Evolutionary conservation across 2,113 vertebrate species (phyloP).

Genomic region (Thalassoma bifasciatum): DNA sequence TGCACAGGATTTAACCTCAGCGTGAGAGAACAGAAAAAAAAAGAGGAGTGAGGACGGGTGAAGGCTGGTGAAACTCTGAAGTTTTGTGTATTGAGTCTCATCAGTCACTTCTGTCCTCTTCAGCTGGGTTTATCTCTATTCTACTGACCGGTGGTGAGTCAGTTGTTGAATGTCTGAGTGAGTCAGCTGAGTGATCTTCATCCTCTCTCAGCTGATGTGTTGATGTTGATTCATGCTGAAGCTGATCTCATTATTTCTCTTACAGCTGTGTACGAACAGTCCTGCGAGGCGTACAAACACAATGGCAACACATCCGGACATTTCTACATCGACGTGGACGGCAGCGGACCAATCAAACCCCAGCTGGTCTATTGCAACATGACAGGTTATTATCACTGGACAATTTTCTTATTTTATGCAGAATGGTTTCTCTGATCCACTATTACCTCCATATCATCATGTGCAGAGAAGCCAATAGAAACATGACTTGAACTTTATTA

Average conservation of each 20-base stretch:
- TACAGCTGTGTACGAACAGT: constrained; percentile 84
- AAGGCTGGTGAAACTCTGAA: constrained; percentile 19
- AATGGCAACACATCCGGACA: constrained; percentile 86
- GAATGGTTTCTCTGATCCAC: not conserved
- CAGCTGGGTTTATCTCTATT: constrained; percentile 11
- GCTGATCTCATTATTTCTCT: constrained; percentile 36
- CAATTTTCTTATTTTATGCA: not conserved
- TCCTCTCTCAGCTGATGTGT: not conserved
- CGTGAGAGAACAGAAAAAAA: not conserved
- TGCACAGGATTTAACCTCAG: constrained; percentile 5
- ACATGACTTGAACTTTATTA: too few species aligned
- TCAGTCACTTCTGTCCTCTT: constrained; percentile 18
- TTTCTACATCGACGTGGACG: constrained; percentile 89
- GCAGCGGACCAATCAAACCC: constrained; percentile 86
- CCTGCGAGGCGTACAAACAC: constrained; percentile 91
- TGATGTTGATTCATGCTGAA: constrained; percentile 1
- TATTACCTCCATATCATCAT: not conserved
- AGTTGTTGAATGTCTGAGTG: not conserved
- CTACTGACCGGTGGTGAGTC: constrained; percentile 25
- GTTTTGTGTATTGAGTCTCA: constrained; percentile 22
- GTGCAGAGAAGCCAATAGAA: too few species aligned
- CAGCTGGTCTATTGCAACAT: constrained; percentile 90
- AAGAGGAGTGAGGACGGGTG: constrained; percentile 29
- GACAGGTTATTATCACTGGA: constrained; percentile 71
- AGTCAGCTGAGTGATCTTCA: not conserved